Evolutionary conservation across 1,140 invertebrate genomes (phyloP), one percentile per base, ranked within the genome.

Genomic region (Luehdorfia chinensis): DNA sequence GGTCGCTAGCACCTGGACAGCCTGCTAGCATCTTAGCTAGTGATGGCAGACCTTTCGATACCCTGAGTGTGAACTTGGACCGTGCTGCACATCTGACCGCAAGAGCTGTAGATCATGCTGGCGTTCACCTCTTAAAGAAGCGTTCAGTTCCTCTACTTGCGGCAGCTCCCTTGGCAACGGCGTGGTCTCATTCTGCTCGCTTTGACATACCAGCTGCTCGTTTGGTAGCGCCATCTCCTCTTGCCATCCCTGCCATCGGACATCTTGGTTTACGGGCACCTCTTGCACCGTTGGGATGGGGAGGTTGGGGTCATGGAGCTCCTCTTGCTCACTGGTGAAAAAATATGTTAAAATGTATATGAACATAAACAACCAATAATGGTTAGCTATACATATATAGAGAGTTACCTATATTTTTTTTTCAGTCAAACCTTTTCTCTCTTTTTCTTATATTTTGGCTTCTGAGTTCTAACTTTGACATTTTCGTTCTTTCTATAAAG

Each of bases 1-100:
- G 75, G 14, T 79, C 78, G 1, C 62, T 79, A n/a, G 77, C 71
- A 13, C 75, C 77, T 37, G 75, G 76, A 4, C 77, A 80, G 36
- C 81, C 85, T 15, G 85, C 85, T 30, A 75, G 71, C 46, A 83
- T 86, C 33, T 45, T 85, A 48, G 75, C 72, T 14, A 56, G 66
- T 43, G 83, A 87, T 43, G 81, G 83, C 59, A 81, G 83, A 46
- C 81, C 84, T 8, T 51, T 87, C 7, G 85, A 87, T 43, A 87
- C 86, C 2, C 61, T 87, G 18, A 79, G 74, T 31, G 85, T 87
- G 8, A 84, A 87, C 64, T 66, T 87, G 21, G 87, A 88, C 47
- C 67, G 84, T 47, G 75, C 88, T 37, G 69, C 78, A 19, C 75
- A 87, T 56, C 66, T 64, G 28, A 80, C 80, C 33, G 76, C 81